Evolutionary conservation across 2,113 vertebrate species (phyloP), one percentile per base, ranked within the genome.

Genomic region (Chaenogobius annularis): DNA sequence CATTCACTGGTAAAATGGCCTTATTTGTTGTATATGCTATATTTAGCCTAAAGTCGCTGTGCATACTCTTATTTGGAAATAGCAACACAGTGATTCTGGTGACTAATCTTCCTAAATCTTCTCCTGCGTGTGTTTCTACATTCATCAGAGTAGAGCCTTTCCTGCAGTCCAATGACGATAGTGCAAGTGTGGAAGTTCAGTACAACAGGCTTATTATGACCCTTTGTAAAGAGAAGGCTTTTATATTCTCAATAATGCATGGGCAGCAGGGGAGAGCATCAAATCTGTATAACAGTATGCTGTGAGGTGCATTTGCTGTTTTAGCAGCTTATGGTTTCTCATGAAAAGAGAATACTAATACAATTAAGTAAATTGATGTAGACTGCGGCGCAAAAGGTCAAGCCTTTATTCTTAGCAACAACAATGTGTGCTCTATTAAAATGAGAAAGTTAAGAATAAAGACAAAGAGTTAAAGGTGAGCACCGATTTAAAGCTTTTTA

Each of bases 221-320:
- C 90, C 88, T 84, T 82, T 85, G 81, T 77, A 89, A 90, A 86
- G 87, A 87, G 77, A 83, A 91, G 81, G 83, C 76, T 85, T 90
- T 90, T 92, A 83, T 91, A 85, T 74, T 86, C 81, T 87, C 77
- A 92, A 92, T 92, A 92, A 92, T 89, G 87, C 85, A 87, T 83
- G 73, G 78, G 80, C 83, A 79, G 83, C 78, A 52, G 80, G 85
- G 86, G 88, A 91, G 85, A 84, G 82, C 70, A 59, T 72, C 75
- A 74, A 83, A 61, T 73, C 84, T 81, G 85, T 86, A 90, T 87
- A 31, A 31, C 26, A 31, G 26, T 80, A 81, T 85, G 85, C 85
- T 88, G 79, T 78, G 80, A 82, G 61, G 78, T 63, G 70, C 54
- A 89, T 80, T 72, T 90, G 86, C 75, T 87, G 85, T 81, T 86